Percentiles rank a stretch among this genome's conserved stretches.
Conservation (phyloP, 2,888 invertebrate genomes). For the Tinea trinotella region DNA sequence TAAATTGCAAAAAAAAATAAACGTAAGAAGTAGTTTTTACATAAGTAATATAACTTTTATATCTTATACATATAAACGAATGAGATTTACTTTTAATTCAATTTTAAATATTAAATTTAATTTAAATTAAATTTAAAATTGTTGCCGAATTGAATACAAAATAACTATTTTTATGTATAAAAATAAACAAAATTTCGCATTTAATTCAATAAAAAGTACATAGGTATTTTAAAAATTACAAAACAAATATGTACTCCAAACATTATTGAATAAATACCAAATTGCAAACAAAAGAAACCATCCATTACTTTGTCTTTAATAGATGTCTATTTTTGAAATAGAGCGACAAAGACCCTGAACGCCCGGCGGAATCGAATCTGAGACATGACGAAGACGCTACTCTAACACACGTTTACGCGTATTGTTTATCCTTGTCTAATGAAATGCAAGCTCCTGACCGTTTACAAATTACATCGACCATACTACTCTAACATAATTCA, state of each 20-base stretch:
- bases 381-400: background rate
- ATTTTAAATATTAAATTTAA: too few species aligned
- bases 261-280: background rate
- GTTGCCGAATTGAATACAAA: background rate
- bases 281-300: background rate
- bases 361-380: slow-evolving; percentile 27
- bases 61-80: too few species aligned
- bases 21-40: too few species aligned
- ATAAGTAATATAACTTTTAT: too few species aligned
- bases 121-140: too few species aligned
- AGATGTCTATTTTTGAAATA: slow-evolving; percentile 61
- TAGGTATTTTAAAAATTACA: background rate
- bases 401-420: background rate
- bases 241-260: background rate
- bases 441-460: too few species aligned
- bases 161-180: background rate
- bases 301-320: slow-evolving; percentile 46
- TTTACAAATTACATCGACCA: too few species aligned
- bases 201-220: background rate
- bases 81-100: too few species aligned
- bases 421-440: background rate
- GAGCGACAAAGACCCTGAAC: slow-evolving; percentile 52
- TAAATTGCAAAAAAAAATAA: background rate
- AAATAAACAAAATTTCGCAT: background rate
- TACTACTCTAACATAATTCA: background rate